Evolutionary conservation across 2,888 invertebrate species (phyloP).

Genomic region (Acleris holmiana): DNA sequence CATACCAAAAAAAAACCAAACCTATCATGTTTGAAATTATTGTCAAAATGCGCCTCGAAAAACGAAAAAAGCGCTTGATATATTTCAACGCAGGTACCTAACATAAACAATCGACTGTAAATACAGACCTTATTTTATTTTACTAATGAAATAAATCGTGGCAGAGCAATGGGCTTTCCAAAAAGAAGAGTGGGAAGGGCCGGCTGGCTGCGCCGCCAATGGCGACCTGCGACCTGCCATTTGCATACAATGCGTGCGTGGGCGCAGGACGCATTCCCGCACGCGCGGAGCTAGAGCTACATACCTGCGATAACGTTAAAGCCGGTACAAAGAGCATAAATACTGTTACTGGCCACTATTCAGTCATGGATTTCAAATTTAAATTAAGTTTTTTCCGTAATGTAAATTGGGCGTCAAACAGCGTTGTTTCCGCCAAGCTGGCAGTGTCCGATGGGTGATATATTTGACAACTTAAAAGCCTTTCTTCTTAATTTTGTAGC

Average conservation of each 20-base stretch:
- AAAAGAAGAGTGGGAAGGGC: slow-evolving; percentile 44
- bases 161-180: slow-evolving; percentile 36
- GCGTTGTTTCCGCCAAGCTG: no score
- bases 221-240: slow-evolving; percentile 80
- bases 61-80: not conserved
- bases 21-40: not conserved
- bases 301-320: slow-evolving; percentile 26
- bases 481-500: no score
- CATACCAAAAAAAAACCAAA: no score
- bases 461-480: no score
- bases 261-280: slow-evolving; percentile 68
- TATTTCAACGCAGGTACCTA: not conserved
- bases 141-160: slow-evolving; percentile 37
- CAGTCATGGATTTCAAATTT: not conserved
- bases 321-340: not conserved
- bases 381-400: not conserved
- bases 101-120: slow-evolving; percentile 25
- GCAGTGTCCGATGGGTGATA: no score
- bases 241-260: slow-evolving; percentile 82
- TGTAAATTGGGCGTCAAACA: no score
- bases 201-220: slow-evolving; percentile 55
- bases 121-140: slow-evolving; percentile 26
- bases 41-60: no score
- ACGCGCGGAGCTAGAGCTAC: slow-evolving; percentile 47
- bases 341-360: not conserved